Base-by-base conservation (phyloP, 2,888 invertebrate species). In the Synanthedon myopaeformis region DNA sequence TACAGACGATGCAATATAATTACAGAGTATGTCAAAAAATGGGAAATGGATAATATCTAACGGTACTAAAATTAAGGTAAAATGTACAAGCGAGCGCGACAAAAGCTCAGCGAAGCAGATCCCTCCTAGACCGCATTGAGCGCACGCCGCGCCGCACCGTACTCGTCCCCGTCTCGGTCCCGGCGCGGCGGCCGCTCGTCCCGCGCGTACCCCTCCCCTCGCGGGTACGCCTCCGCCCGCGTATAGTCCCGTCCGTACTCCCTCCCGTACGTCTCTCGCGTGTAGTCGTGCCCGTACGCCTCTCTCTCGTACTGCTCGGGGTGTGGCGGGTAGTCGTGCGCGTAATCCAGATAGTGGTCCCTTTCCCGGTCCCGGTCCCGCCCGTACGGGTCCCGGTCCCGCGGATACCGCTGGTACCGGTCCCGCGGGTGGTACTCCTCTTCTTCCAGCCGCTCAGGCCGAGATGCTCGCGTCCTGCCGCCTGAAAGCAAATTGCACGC, bases 61-160 rank as follows among this genome's bases (percentile, higher is more conserved):
- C 78, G 85, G 85, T 82, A 83, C 81, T 86, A 85, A 82, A 82
- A 76, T 85, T 80, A 84, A 76, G 68, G 49, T 49, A 49, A 49
- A 49, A 49, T 49, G 17, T 49, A 78, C 76, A 85, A 66, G 66
- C 72, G 66, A 61, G 64, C 57, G 63, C 58, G 63, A 56, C 51
- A 57, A 68, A 74, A 75, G 76, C 76, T 74, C 71, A 74, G 75
- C 72, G 69, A 73, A 59, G 60, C 59, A 66, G 65, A 62, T 60
- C 61, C 57, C 60, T 53, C 23, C 91, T 92, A 93, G 81, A 93
- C 92, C 77, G 92, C 93, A 83, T 93, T 93, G 67, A 92, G 90
- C 65, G 92, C 91, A 70, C 93, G 89, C 58, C 92, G 89, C 65
- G 92, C 91, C 49, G 91, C 88, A 58, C 90, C 90, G 78, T 91